Evolutionary conservation across 2,888 invertebrate species (phyloP), one percentile per base, ranked within the genome.

Genomic region (Xestia ashworthii): DNA sequence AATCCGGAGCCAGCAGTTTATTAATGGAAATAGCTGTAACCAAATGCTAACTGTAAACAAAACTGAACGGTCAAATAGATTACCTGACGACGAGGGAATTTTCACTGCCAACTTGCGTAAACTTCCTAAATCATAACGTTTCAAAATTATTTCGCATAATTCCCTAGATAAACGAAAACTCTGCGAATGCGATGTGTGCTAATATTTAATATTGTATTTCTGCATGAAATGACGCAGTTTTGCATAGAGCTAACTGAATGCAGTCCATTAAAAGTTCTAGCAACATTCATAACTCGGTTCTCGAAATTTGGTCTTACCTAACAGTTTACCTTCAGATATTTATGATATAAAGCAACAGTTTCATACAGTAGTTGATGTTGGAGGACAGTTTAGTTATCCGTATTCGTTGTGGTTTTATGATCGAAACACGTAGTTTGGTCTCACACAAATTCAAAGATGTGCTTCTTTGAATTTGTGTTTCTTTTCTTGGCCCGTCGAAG

Each of bases 181-280:
- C 78, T 82, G 77, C 81, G 78, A 85, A 86, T 84, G 83, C 80
- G 86, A 87, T 86, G 87, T 88, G 84, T 88, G 89, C 75, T 81
- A 87, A 84, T 84, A 88, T 88, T 88, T 85, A 81, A 84, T 87
- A 79, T 83, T 80, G 77, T 84, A 81, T 77, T 85, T 88, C 84
- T 89, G 86, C 85, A 86, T 86, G 87, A 89, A 91, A 89, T 87
- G 89, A 91, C 87, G 90, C 89, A 91, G 93, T 93, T 93, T 91
- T 91, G 92, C 90, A 90, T 90, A 89, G 89, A 92, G 89, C 91
- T 91, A 91, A 91, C 93, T 92, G 92, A 94, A 94, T 93, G 92
- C 91, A 93, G 93, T 93, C 93, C 93, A 95, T 95, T 94, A 95
- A 94, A 95, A 95, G 93, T 95, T 95, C 88, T 87, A 82, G 86